phyloP scores from a whole-genome alignment of 2,888 invertebrate genomes.

The Nephrotoma guestfalica region DNA sequence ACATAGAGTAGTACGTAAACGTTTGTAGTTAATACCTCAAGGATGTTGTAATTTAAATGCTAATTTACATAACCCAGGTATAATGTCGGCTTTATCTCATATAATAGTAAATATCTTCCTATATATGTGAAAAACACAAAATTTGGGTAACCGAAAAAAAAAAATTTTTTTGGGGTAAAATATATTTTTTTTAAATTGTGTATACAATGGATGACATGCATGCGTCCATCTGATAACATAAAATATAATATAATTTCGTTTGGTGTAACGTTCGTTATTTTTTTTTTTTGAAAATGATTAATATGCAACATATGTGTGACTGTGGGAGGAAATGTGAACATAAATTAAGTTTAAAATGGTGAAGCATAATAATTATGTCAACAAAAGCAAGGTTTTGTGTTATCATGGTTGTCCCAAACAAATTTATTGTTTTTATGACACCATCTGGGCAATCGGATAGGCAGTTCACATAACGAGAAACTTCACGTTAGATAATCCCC shows the following conservation, averaged over 20 bases:
- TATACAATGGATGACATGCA: background rate
- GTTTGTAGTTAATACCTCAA: background rate
- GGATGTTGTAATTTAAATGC: background rate
- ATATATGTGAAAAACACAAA: background rate
- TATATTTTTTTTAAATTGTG: background rate
- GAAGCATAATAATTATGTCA: background rate
- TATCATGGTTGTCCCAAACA: background rate
- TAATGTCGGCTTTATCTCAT: background rate
- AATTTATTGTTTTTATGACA: no score
- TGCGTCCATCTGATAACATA: background rate
- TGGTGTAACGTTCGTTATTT: background rate
- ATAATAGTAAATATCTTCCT: background rate
- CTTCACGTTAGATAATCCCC: no score
- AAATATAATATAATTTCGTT: background rate
- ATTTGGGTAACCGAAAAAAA: background rate
- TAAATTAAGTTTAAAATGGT: background rate
- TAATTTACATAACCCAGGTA: background rate
- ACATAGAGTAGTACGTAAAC: background rate
- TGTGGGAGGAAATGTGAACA: background rate
- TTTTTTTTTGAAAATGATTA: background rate
- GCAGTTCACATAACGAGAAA: no score
- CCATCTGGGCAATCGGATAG: no score
- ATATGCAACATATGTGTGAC: background rate
- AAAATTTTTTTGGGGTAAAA: background rate
- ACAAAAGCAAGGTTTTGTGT: background rate